Conservation (phyloP, 2,797 vertebrate species). For the Enteromius paludinosus region DNA sequence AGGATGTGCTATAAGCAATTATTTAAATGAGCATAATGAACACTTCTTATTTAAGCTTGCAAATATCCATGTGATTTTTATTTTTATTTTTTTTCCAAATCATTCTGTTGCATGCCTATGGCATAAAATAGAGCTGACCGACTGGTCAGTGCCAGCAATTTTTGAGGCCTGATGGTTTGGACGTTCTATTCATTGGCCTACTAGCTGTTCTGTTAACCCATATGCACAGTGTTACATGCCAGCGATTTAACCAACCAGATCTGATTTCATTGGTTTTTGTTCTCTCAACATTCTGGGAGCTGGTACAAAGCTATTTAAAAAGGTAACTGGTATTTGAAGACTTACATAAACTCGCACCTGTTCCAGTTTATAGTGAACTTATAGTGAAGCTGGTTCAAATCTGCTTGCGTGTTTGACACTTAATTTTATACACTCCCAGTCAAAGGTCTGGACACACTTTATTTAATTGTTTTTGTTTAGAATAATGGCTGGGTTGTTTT, state of each 20-base stretch:
- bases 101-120: not conserved
- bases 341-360: not conserved
- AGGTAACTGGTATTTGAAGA: not conserved
- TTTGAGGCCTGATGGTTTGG: conserved; percentile 29
- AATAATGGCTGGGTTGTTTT: not conserved
- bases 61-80: not conserved
- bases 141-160: conserved; percentile 10
- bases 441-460: not conserved
- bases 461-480: not conserved
- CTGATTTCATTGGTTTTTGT: conserved; percentile 12
- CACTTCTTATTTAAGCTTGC: not conserved
- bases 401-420: not conserved
- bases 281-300: not conserved
- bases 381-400: not conserved
- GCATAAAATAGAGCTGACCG: conserved; percentile 11
- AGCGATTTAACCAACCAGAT: conserved; percentile 12
- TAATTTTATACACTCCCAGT: not conserved
- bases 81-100: not conserved
- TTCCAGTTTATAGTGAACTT: not conserved
- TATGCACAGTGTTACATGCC: conserved; percentile 44
- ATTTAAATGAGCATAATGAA: not conserved
- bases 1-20: not conserved
- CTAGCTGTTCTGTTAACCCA: conserved; percentile 30
- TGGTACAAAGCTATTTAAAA: not conserved
- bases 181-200: not conserved